phyloP scores from a whole-genome alignment of 2,797 vertebrate genomes.

The Hapalemur alaotrensis region DNA sequence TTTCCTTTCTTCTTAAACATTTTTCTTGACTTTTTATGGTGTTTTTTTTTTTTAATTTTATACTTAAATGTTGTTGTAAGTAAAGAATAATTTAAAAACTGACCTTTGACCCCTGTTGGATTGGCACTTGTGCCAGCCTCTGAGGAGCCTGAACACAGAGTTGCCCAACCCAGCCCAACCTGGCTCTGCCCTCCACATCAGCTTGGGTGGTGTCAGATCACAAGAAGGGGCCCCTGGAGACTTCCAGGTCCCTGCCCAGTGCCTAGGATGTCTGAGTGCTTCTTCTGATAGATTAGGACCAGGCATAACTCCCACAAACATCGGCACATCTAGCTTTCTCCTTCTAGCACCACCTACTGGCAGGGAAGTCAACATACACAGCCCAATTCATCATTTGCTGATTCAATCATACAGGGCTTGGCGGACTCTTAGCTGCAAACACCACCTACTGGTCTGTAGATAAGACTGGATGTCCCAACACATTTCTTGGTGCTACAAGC shows the following conservation, averaged over 20 bases:
- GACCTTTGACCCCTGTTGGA: not conserved
- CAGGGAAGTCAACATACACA: not conserved
- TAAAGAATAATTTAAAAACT: not conserved
- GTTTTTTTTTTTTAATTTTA: not conserved
- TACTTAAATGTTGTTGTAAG: not conserved
- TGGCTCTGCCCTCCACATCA: not conserved
- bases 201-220: not conserved
- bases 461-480: not conserved
- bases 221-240: not conserved
- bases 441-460: not conserved
- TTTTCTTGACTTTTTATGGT: not conserved
- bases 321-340: not conserved
- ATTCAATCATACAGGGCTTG: not conserved
- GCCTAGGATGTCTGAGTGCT: not conserved
- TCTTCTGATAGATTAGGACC: not conserved
- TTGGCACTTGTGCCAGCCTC: not conserved
- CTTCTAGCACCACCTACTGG: not conserved
- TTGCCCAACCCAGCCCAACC: not conserved
- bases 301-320: not conserved
- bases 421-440: not conserved
- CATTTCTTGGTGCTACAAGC: not conserved
- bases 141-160: not conserved
- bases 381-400: not conserved
- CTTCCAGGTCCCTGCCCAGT: not conserved
- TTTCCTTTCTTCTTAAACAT: not conserved